Percentiles rank a stretch among this genome's conserved stretches.
phyloP scores from a whole-genome alignment of 2,113 vertebrate species.

The Brienomyrus longianalis region DNA sequence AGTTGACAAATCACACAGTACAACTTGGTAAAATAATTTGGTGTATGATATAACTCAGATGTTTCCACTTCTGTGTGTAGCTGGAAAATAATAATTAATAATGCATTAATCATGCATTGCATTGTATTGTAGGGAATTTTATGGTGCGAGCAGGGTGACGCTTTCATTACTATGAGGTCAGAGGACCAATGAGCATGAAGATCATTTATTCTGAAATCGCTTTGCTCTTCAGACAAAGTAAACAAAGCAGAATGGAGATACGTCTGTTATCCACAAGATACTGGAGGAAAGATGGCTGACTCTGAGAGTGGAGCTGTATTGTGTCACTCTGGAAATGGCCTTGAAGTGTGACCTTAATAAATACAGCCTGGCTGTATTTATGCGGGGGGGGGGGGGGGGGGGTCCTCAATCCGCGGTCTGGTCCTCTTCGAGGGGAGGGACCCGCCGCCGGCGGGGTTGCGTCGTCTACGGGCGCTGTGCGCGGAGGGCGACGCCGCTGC shows the following conservation, averaged over 20 bases:
- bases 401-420: too few species aligned
- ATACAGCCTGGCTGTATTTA: constrained; percentile 31
- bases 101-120: neutral
- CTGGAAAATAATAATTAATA: neutral
- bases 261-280: constrained; percentile 11
- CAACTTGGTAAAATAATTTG: neutral
- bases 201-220: neutral
- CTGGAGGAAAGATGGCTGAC: neutral
- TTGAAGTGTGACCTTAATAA: constrained; percentile 34
- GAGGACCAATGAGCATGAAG: neutral
- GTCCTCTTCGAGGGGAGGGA: too few species aligned
- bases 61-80: neutral
- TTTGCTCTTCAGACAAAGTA: constrained; percentile 6
- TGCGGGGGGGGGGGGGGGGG: constrained; percentile 9
- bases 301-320: constrained; percentile 12
- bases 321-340: constrained; percentile 33
- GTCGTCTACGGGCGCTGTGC: too few species aligned
- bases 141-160: neutral
- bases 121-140: neutral
- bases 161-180: constrained; percentile 2
- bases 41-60: neutral
- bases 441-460: too few species aligned
- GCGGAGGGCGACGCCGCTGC: too few species aligned
- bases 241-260: constrained; percentile 1
- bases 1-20: neutral